These are phyloP conservation scores for Andricus grossulariae DNA, from an alignment of 1,140 invertebrate genomes.

Conservation along the genomic window DNA sequence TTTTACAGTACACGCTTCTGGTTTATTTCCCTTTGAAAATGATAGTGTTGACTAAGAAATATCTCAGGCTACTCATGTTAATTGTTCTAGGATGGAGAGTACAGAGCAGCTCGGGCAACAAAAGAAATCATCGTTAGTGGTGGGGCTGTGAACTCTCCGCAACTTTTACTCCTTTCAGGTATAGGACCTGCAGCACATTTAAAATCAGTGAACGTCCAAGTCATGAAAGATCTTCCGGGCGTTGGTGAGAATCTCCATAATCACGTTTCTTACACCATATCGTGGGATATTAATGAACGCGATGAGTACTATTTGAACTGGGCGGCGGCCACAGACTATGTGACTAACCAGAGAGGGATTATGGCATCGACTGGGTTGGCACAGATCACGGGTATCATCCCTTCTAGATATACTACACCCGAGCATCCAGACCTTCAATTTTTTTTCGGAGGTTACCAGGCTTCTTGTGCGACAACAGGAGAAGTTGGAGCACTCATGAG, in stretches of 20 bases:
- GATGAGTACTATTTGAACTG: constrained; percentile 80
- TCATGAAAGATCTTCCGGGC: constrained; percentile 81
- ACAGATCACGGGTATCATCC: constrained; percentile 80
- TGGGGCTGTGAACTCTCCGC: constrained; percentile 81
- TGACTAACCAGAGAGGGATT: constrained; percentile 78
- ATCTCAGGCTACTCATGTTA: constrained; percentile 1
- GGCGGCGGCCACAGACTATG: constrained; percentile 79
- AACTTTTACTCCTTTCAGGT: constrained; percentile 83
- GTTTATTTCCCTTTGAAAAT: too few species aligned
- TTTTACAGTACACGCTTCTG: too few species aligned
- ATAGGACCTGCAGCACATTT: constrained; percentile 82
- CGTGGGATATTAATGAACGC: constrained; percentile 74
- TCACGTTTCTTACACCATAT: constrained; percentile 80
- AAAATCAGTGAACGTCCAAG: constrained; percentile 67
- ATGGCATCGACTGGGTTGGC: constrained; percentile 80
- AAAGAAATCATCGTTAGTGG: constrained; percentile 77
- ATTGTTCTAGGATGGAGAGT: constrained; percentile 52
- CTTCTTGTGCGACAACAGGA: constrained; percentile 78
- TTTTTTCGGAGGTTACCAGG: constrained; percentile 82
- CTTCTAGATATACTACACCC: constrained; percentile 77
- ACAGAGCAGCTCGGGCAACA: constrained; percentile 47
- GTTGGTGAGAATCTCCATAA: constrained; percentile 87
- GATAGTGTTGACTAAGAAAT: neutral
- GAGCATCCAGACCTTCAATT: constrained; percentile 81
- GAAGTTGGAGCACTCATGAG: constrained; percentile 74